Evolutionary conservation across 2,888 invertebrate species (phyloP), one percentile per base, ranked within the genome.

Genomic region (Apodemia hepburni): DNA sequence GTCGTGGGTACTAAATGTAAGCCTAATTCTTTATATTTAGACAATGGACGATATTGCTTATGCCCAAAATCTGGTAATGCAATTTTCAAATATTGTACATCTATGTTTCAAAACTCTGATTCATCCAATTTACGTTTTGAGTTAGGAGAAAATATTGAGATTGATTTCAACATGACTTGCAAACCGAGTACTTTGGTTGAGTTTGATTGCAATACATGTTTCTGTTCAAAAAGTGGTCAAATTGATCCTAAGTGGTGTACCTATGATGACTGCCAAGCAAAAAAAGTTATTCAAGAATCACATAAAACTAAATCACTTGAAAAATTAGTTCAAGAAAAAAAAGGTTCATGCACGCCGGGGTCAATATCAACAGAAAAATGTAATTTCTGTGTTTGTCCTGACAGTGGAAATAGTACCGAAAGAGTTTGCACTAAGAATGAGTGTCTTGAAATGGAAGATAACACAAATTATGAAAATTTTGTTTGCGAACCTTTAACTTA

Each of bases 241-340:
- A 75, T 89, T 49, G 84, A 90, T 67, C 77, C 77, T 0, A 87
- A 86, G 66, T 90, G 90, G 90, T 90, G 90, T 63, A 90, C 90
- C 0, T 78, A 80, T 17, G 90, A 90, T 51, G 84, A 90, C 58
- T 90, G 90, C 65, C 72, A 80, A 54, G 75, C 80, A 1, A 88
- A 86, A 66, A 77, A 69, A 61, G 65, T 72, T 1, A 74, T 82
- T 22, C 70, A 75, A 62, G 73, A 79, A 1, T 71, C 71, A 15
- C 78, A 83, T 51, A 78, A 76, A 65, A 65, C 62, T 17, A 38
- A 45, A 9, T 15, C 33, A 7, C 12, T 57, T 17, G 27, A 42
- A 7, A 49, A 59, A 35, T 27, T 67, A 9, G 38, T 61, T 12
- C 64, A 69, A 11, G 71, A 73, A 59, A 6, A 70, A 0, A 64